Base-by-base conservation (phyloP, 1,140 invertebrate genomes). In the Meloidogyne exigua region DNA sequence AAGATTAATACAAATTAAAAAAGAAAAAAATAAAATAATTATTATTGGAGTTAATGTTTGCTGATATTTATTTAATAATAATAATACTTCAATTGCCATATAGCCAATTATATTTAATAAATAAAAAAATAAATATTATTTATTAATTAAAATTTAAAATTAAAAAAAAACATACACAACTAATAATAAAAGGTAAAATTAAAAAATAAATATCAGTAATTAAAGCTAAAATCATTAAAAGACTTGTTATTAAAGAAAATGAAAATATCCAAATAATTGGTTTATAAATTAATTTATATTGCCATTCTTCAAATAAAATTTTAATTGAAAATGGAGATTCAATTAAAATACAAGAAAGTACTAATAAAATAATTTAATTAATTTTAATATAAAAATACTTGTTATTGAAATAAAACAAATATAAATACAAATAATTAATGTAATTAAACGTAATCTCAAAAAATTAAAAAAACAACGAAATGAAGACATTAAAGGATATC, bases 31-130 rank as follows among this genome's bases (percentile, higher is more conserved):
- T 7, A 73, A 62, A n/a, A 65, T 32, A 28, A 73, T 25, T 10
- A 9, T 21, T 9, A 65, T 39, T 36, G 72, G 72, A 13, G 65
- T 57, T 26, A 73, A 65, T 32, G 39, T 65, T 64, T 57, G 10
- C 7, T 57, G n/a, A n/a, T 57, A 4, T 25, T 36, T 28, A 36
- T 64, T 73, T 36, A 73, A 36, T 39, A 73, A 64, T 65, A 73
- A 32, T 23, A 73, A 39, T 32, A 73, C 23, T 10, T 65, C 72
- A 18, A 73, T 32, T 36, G 72, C n/a, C 72, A 73, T 73, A 23
- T 57, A 73, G 13, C 44, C 72, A 28, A 32, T 73, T 32, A 73
- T 65, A n/a, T 73, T 73, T 21, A 73, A n/a, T 39, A 73, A 36
- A 62, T 73, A 28, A 70, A 42, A 70, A 18, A 44, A 42, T 49